A percentile compares a stretch with the other conserved stretches of the same genome.
Conservation (phyloP, 2,888 invertebrate species). For the Cheilosia vulpina region DNA sequence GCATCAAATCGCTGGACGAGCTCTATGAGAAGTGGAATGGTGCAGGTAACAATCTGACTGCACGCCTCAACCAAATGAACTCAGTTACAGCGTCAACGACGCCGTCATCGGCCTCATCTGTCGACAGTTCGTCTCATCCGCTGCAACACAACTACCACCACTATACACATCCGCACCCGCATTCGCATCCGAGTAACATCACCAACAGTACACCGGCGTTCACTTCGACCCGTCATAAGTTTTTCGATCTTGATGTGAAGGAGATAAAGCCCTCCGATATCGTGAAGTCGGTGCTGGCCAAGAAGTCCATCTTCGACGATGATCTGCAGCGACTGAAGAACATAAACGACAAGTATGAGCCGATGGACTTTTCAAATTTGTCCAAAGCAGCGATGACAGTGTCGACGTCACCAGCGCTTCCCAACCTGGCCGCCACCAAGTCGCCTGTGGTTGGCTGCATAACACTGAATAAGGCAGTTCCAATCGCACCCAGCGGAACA, state of each 20-base stretch:
- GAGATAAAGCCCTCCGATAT: constrained; percentile 96
- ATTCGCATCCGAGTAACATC: constrained; percentile 83
- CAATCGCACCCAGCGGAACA: constrained; percentile 43
- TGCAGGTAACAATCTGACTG: constrained; percentile 75
- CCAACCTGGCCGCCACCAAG: constrained; percentile 82
- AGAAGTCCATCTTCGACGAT: constrained; percentile 97
- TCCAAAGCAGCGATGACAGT: constrained; percentile 70
- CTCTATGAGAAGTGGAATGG: constrained; percentile 96
- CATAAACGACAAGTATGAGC: constrained; percentile 92
- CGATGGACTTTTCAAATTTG: constrained; percentile 81
- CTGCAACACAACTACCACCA: constrained; percentile 73
- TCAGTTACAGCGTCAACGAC: constrained; percentile 83
- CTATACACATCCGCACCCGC: constrained; percentile 79
- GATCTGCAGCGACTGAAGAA: constrained; percentile 96
- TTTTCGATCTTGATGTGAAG: constrained; percentile 91
- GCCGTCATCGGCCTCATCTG: constrained; percentile 84
- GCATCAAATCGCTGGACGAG: constrained; percentile 96
- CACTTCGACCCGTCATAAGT: constrained; percentile 87
- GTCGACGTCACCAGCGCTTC: constrained; percentile 81
- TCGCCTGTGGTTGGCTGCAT: constrained; percentile 78
- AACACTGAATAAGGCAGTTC: constrained; percentile 53
- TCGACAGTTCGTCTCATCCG: constrained; percentile 73
- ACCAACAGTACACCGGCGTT: constrained; percentile 84
- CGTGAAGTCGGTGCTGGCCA: constrained; percentile 94
- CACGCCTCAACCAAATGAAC: constrained; percentile 69